Percentiles rank a stretch among this genome's conserved stretches.
phyloP scores from a whole-genome alignment of 2,113 vertebrate genomes.

The Mastomys natalensis region DNA sequence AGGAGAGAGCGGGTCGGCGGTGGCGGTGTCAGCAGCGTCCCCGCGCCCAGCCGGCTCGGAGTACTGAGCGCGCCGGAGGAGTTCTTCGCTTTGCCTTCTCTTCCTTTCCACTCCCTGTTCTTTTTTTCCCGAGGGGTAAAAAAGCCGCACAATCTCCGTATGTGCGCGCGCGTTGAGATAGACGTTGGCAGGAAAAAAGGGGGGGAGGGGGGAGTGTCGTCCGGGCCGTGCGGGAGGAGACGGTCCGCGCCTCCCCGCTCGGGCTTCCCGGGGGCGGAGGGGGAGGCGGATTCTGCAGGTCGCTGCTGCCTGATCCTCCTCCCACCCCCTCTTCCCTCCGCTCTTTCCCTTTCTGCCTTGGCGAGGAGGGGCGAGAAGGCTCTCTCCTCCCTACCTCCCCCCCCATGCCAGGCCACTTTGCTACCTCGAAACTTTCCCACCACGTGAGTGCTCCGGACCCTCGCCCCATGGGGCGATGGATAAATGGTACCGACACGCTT shows the following conservation, averaged over 20 bases:
- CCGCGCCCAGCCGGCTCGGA: slow-evolving; percentile 56
- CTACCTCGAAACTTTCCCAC: slow-evolving; percentile 71
- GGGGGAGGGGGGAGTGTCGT: slow-evolving; percentile 9
- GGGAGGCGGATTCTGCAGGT: slow-evolving; percentile 82
- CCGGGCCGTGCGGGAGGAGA: slow-evolving; percentile 70
- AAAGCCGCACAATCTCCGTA: slow-evolving; percentile 75
- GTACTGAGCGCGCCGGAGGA: slow-evolving; percentile 52
- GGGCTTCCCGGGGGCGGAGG: slow-evolving; percentile 72
- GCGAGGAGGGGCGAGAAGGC: slow-evolving; percentile 51
- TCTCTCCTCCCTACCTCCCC: background rate
- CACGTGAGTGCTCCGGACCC: slow-evolving; percentile 55
- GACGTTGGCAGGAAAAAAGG: slow-evolving; percentile 64
- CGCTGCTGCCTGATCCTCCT: slow-evolving; percentile 52
- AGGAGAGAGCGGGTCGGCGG: slow-evolving; percentile 21
- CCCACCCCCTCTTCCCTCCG: slow-evolving; percentile 44
- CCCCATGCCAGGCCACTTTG: slow-evolving; percentile 24
- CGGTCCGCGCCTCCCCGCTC: slow-evolving; percentile 70
- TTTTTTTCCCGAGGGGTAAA: slow-evolving; percentile 36
- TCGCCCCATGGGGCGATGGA: slow-evolving; percentile 68
- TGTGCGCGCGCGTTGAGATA: slow-evolving; percentile 78
- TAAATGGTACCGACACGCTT: slow-evolving; percentile 55
- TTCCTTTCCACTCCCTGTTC: slow-evolving; percentile 69
- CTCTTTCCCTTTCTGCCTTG: slow-evolving; percentile 61
- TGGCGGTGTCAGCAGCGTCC: slow-evolving; percentile 66
- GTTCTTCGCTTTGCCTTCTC: slow-evolving; percentile 74